These are phyloP conservation scores for Brachionus koreanus DNA, from an alignment of 1,140 invertebrate genomes.

Conservation along the genomic window DNA sequence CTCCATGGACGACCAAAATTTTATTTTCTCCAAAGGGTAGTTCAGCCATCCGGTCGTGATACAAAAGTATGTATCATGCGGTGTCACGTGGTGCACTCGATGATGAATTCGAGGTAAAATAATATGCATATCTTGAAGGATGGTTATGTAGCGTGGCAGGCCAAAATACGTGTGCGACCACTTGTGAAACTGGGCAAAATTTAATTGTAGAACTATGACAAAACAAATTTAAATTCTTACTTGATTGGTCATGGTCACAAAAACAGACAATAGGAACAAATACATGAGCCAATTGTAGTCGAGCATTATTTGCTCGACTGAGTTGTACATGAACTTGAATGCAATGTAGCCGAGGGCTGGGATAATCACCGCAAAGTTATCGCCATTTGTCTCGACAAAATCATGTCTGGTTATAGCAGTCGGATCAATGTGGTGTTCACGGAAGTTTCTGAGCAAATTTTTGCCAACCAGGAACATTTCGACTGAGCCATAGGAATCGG, in stretches of 20 bases:
- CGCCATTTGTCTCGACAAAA: conserved; percentile 98
- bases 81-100: conserved; percentile 91
- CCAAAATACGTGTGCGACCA: conserved; percentile 99
- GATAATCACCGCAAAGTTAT: conserved; percentile 90
- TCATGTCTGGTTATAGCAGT: conserved; percentile 96
- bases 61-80: conserved; percentile 95
- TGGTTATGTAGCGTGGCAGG: conserved; percentile 78
- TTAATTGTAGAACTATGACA: background rate
- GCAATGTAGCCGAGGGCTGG: conserved; percentile 75
- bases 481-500: conserved; percentile 95
- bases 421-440: conserved; percentile 96
- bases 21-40: conserved; percentile 82
- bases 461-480: conserved; percentile 66
- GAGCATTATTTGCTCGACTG: conserved; percentile 67
- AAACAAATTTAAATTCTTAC: conserved; percentile 60
- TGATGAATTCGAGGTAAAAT: conserved; percentile 90
- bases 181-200: conserved; percentile 83
- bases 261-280: conserved; percentile 82
- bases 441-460: conserved; percentile 92
- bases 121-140: conserved; percentile 82
- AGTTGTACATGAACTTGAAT: conserved; percentile 71
- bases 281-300: conserved; percentile 79
- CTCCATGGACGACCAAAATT: conserved; percentile 81
- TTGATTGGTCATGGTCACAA: conserved; percentile 93
- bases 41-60: conserved; percentile 97